These are phyloP conservation scores for Pheosia tremula DNA, from an alignment of 2,888 invertebrate genomes.

Conservation along the genomic window DNA sequence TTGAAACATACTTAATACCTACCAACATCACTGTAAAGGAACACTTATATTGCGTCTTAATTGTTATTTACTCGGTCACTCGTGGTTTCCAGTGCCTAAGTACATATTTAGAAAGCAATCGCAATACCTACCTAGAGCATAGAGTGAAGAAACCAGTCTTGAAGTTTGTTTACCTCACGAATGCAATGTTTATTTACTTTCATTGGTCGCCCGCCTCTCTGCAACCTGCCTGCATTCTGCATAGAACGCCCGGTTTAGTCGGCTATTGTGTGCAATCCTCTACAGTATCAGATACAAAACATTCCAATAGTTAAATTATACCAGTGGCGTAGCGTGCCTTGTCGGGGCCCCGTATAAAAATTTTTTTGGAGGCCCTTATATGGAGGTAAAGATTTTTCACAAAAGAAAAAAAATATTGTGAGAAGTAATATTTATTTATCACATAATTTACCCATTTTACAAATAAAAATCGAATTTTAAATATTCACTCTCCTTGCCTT, in stretches of 20 bases:
- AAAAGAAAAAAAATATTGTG: too few species aligned
- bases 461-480: too few species aligned
- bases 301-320: not conserved
- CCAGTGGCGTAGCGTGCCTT: too few species aligned
- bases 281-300: not conserved
- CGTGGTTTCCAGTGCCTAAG: conserved; percentile 17
- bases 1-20: too few species aligned
- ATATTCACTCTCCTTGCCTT: too few species aligned
- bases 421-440: too few species aligned
- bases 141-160: conserved; percentile 59
- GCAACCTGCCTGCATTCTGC: conserved; percentile 52
- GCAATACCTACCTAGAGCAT: conserved; percentile 33
- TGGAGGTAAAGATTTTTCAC: too few species aligned
- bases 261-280: conserved; percentile 18
- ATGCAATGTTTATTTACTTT: conserved; percentile 79
- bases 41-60: not conserved
- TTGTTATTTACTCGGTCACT: not conserved
- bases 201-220: conserved; percentile 52
- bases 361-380: too few species aligned
- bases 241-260: conserved; percentile 32
- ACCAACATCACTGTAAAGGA: not conserved
- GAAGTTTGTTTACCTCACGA: conserved; percentile 76
- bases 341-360: too few species aligned
- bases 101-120: conserved; percentile 62
- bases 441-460: too few species aligned